Conservation (phyloP, 2,888 invertebrate species). For the Pemphredon lugubris region DNA sequence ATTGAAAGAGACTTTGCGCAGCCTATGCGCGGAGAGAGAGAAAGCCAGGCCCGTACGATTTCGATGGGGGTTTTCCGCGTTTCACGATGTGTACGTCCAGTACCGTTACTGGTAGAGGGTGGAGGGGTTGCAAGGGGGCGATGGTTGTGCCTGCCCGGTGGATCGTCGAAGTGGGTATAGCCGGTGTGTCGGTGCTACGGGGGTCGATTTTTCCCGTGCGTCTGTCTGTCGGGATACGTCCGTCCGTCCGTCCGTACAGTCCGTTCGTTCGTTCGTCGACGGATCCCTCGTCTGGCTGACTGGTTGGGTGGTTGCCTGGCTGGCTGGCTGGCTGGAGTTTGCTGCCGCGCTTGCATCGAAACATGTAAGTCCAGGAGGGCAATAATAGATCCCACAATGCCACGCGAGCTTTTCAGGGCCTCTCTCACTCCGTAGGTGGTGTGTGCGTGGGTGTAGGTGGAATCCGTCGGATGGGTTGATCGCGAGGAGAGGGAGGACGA, state of each 20-base stretch:
- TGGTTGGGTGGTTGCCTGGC: constrained; percentile 50
- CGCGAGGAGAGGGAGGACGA: constrained; percentile 55
- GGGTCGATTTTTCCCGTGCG: constrained; percentile 47
- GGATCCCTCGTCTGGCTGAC: constrained; percentile 48
- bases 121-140: constrained; percentile 18
- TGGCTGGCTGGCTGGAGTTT: constrained; percentile 42
- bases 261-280: constrained; percentile 47
- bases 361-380: constrained; percentile 77
- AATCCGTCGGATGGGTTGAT: constrained; percentile 42
- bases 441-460: constrained; percentile 25
- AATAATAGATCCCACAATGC: constrained; percentile 79
- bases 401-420: constrained; percentile 75
- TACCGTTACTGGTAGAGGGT: too few species aligned
- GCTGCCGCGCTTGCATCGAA: constrained; percentile 67
- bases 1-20: constrained; percentile 22
- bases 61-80: constrained; percentile 24
- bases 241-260: constrained; percentile 49
- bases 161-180: constrained; percentile 43
- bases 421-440: constrained; percentile 45
- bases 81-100: constrained; percentile 43
- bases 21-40: constrained; percentile 1
- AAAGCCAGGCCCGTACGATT: constrained; percentile 29
- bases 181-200: constrained; percentile 28
- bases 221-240: too few species aligned
- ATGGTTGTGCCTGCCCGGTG: constrained; percentile 28